Evolutionary conservation across 2,797 vertebrate genomes (phyloP).

Genomic region (Pristis pectinata): DNA sequence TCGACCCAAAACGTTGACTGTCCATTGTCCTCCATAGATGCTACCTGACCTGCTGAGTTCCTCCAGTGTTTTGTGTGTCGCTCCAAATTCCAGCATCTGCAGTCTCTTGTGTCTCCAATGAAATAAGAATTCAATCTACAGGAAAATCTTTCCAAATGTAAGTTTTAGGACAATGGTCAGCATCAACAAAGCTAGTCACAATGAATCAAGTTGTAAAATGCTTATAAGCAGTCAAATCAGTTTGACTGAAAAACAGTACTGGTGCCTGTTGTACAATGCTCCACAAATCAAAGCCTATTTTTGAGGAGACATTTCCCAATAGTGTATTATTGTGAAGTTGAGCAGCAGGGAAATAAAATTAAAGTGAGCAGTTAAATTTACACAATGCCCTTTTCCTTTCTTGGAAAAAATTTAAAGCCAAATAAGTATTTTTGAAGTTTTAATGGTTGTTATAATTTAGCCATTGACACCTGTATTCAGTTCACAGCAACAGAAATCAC

Average conservation of each 20-base stretch:
- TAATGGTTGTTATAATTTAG: background rate
- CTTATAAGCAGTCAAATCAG: background rate
- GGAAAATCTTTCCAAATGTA: background rate
- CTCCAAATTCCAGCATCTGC: no score
- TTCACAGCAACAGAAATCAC: background rate
- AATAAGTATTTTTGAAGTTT: background rate
- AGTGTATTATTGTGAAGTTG: background rate
- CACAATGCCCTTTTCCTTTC: background rate
- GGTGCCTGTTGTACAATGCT: background rate
- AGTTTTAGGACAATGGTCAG: background rate
- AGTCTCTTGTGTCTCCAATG: no score
- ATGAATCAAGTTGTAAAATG: background rate
- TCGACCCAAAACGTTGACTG: no score
- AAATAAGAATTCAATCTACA: background rate
- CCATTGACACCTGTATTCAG: background rate
- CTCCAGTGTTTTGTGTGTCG: no score
- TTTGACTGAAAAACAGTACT: background rate
- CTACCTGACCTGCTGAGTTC: no score
- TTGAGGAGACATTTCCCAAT: background rate
- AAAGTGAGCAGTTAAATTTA: background rate
- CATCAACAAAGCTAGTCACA: background rate
- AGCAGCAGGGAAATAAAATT: background rate
- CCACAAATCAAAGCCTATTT: background rate
- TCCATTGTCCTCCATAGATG: no score
- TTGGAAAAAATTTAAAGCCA: background rate